phyloP scores from a whole-genome alignment of 2,888 invertebrate genomes.

The Aphodius sticticus region DNA sequence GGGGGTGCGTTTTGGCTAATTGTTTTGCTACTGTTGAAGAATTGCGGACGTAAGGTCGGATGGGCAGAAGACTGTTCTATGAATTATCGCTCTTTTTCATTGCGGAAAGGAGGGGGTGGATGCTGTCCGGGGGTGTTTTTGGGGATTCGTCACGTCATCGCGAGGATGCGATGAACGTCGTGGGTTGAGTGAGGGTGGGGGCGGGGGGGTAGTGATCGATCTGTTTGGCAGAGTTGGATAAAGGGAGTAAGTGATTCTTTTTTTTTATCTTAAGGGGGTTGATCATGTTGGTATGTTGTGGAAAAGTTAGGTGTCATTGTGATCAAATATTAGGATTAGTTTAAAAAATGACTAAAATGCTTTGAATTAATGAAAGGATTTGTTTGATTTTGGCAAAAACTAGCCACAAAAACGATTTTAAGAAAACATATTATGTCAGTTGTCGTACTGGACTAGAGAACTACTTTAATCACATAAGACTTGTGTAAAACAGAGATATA shows the following conservation, averaged over 20 bases:
- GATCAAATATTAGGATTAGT: no score
- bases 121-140: not conserved
- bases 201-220: not conserved
- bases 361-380: no score
- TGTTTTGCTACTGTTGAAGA: constrained; percentile 4
- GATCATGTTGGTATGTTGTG: no score
- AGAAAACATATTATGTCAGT: no score
- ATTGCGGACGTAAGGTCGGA: not conserved
- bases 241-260: not conserved
- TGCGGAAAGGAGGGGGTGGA: not conserved
- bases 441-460: no score
- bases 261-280: not conserved
- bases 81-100: not conserved
- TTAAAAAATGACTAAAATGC: no score
- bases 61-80: not conserved
- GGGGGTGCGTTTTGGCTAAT: not conserved
- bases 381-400: no score
- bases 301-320: no score
- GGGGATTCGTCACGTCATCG: not conserved
- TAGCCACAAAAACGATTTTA: no score
- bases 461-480: no score
- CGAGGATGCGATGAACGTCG: not conserved
- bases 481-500: no score
- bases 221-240: not conserved
- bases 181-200: not conserved